Conservation (phyloP, 2,888 invertebrate species). For the Mactromeris polynyma region DNA sequence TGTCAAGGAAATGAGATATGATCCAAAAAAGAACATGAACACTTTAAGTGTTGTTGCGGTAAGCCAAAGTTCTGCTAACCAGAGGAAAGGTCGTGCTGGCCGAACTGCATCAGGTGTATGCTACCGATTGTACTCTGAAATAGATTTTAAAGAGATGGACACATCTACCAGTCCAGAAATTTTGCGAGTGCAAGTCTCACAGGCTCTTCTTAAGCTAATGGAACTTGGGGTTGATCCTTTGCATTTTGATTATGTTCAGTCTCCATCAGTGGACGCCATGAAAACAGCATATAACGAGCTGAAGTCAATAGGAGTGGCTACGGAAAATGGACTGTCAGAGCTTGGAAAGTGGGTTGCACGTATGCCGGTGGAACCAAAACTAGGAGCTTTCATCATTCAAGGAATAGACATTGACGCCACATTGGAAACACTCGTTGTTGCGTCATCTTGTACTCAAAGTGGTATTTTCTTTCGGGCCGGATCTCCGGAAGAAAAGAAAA, state of each 20-base stretch:
- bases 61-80: slow-evolving; percentile 86
- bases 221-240: slow-evolving; percentile 82
- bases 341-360: slow-evolving; percentile 83
- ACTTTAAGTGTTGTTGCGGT: slow-evolving; percentile 79
- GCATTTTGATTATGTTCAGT: slow-evolving; percentile 85
- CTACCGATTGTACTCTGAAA: slow-evolving; percentile 85
- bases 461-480: slow-evolving; percentile 82
- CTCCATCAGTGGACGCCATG: slow-evolving; percentile 75
- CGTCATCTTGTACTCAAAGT: slow-evolving; percentile 79
- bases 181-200: slow-evolving; percentile 81
- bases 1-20: slow-evolving; percentile 85
- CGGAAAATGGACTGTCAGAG: slow-evolving; percentile 78
- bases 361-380: slow-evolving; percentile 83
- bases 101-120: slow-evolving; percentile 86
- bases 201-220: slow-evolving; percentile 83
- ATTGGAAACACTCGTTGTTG: slow-evolving; percentile 81
- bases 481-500: slow-evolving; percentile 77
- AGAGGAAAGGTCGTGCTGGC: slow-evolving; percentile 87
- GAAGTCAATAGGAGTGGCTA: slow-evolving; percentile 80
- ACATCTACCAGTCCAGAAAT: slow-evolving; percentile 85
- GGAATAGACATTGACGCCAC: slow-evolving; percentile 74
- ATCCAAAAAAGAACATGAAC: slow-evolving; percentile 82
- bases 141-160: slow-evolving; percentile 81
- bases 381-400: slow-evolving; percentile 77
- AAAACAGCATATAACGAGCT: slow-evolving; percentile 77